A percentile compares a stretch with the other conserved stretches of the same genome.
These are phyloP conservation scores for Meleagris gallopavo DNA, from an alignment of 2,113 vertebrate genomes.

Conservation along the genomic window DNA sequence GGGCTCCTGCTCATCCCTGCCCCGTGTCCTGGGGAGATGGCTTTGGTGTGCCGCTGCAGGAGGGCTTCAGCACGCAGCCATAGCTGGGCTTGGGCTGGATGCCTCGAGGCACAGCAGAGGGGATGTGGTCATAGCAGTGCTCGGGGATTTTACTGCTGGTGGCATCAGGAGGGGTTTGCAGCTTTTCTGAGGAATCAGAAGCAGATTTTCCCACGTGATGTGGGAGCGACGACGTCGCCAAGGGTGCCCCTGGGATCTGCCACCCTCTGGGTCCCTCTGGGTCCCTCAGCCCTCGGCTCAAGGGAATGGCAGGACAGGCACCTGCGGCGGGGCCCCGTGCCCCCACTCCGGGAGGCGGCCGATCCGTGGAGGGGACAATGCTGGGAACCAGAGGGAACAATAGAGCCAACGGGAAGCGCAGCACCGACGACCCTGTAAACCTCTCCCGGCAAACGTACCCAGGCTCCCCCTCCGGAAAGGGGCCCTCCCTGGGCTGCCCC, in stretches of 20 bases:
- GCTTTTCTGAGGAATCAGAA: accelerated
- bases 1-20: not conserved
- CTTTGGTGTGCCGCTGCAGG: not conserved
- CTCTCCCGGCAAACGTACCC: not conserved
- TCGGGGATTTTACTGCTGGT: not conserved
- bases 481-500: not conserved
- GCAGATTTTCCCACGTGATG: accelerated
- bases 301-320: not conserved
- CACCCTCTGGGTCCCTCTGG: accelerated
- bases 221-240: accelerated
- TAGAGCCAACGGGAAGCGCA: slow-evolving; percentile 10
- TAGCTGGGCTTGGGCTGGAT: not conserved
- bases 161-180: not conserved
- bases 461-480: slow-evolving; percentile 12
- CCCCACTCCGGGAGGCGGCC: not conserved
- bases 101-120: not conserved
- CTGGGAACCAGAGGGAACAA: slow-evolving; percentile 55
- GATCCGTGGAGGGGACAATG: slow-evolving; percentile 19
- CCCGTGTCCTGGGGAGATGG: not conserved
- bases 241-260: not conserved
- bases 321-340: not conserved
- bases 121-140: accelerated
- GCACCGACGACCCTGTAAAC: not conserved
- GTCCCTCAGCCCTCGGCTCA: not conserved
- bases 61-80: not conserved